A percentile compares a stretch with the other conserved stretches of the same genome.
These are phyloP conservation scores for Drosophila nasuta DNA, from an alignment of 1,140 invertebrate species.

Conservation along the genomic window DNA sequence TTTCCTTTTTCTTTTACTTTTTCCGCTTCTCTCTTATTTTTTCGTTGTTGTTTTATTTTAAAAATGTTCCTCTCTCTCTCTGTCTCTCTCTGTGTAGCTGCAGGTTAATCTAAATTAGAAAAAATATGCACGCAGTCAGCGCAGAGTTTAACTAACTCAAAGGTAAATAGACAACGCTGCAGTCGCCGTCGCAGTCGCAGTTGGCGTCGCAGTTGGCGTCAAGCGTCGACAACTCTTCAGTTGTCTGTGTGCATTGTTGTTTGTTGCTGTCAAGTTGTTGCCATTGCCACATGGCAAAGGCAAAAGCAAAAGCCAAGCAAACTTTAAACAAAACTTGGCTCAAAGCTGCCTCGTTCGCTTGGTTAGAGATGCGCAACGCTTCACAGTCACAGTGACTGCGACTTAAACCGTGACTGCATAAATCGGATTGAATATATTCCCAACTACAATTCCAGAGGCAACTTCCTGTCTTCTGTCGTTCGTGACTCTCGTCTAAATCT, in stretches of 20 bases:
- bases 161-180: conserved; percentile 68
- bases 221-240: conserved; percentile 78
- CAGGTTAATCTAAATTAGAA: conserved; percentile 83
- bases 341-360: conserved; percentile 58
- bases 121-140: conserved; percentile 77
- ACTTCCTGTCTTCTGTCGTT: conserved; percentile 24
- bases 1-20: conserved; percentile 10
- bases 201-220: conserved; percentile 46
- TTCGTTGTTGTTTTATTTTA: too few relatives aligned
- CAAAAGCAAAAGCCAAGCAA: conserved; percentile 54
- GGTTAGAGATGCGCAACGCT: conserved; percentile 41
- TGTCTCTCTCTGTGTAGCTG: conserved; percentile 43
- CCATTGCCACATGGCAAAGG: conserved; percentile 35
- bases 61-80: conserved; percentile 4
- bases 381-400: conserved; percentile 33
- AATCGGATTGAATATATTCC: too few relatives aligned
- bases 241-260: conserved; percentile 51
- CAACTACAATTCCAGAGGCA: not conserved
- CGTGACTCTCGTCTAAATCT: conserved; percentile 7
- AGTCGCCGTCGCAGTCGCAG: conserved; percentile 4
- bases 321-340: conserved; percentile 81
- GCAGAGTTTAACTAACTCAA: conserved; percentile 72
- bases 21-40: not conserved
- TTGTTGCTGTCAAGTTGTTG: conserved; percentile 53
- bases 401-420: not conserved